Conservation (phyloP, 2,888 invertebrate genomes). For the Drosophila meridiana region DNA sequence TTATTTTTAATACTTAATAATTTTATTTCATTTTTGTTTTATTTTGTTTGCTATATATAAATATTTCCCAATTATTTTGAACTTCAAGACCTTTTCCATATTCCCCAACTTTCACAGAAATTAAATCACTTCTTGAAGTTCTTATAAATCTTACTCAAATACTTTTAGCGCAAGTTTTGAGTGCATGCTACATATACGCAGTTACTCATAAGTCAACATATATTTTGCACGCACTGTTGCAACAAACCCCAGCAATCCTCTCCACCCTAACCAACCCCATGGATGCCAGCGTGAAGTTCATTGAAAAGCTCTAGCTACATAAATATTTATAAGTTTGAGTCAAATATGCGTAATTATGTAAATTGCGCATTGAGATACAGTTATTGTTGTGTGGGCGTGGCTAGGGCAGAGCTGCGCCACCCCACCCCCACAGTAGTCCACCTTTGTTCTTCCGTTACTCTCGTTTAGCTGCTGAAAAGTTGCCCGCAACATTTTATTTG, state of each 20-base stretch:
- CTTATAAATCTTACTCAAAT: not conserved
- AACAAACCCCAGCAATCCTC: not conserved
- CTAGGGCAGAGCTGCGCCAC: not conserved
- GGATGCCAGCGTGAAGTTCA: slow-evolving; percentile 35
- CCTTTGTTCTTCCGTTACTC: not conserved
- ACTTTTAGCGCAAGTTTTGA: slow-evolving; percentile 5
- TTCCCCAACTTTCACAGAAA: not conserved
- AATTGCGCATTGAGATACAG: slow-evolving; percentile 69
- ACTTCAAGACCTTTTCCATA: not conserved
- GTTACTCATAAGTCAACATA: slow-evolving; percentile 1
- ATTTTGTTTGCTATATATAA: too few species aligned
- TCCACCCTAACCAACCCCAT: not conserved
- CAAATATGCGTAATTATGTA: slow-evolving; percentile 76
- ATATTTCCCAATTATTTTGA: too few species aligned
- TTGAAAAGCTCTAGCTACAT: slow-evolving; percentile 52
- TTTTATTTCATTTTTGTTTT: too few species aligned
- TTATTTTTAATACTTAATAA: not conserved
- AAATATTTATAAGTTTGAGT: slow-evolving; percentile 74
- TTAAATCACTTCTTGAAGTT: not conserved
- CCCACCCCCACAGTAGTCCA: too few species aligned
- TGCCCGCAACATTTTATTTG: slow-evolving; percentile 70
- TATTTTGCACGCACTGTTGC: slow-evolving; percentile 10
- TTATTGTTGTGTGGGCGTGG: slow-evolving; percentile 34
- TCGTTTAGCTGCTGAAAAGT: slow-evolving; percentile 38
- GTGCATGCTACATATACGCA: not conserved